Conservation (phyloP, 2,888 invertebrate genomes). For the Autographa pulchrina region DNA sequence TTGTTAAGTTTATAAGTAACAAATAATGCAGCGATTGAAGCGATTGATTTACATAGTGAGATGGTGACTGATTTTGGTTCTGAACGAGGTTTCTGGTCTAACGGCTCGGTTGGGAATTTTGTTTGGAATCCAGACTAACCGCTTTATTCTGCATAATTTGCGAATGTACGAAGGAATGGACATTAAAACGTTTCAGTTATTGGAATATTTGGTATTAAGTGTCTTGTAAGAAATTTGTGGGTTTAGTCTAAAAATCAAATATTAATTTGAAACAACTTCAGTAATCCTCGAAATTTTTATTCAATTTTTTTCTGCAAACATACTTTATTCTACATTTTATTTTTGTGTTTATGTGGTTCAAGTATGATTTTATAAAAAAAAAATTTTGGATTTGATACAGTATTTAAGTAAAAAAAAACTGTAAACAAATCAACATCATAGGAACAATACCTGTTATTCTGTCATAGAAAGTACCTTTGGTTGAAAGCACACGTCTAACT, state of each 20-base stretch:
- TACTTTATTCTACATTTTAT: too few relatives aligned
- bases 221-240: too few relatives aligned
- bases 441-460: neutral
- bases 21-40: conserved; percentile 59
- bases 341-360: too few relatives aligned
- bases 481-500: conserved; percentile 22
- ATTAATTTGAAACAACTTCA: too few relatives aligned
- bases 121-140: conserved; percentile 32
- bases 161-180: neutral
- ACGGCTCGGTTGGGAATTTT: conserved; percentile 10
- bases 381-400: too few relatives aligned
- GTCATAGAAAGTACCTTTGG: neutral
- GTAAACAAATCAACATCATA: neutral
- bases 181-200: too few relatives aligned
- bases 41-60: conserved; percentile 49
- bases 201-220: too few relatives aligned
- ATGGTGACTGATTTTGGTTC: conserved; percentile 38
- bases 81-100: conserved; percentile 20
- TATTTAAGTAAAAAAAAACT: too few relatives aligned
- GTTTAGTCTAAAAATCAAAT: too few relatives aligned
- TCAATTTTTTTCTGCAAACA: too few relatives aligned
- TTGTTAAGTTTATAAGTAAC: conserved; percentile 65
- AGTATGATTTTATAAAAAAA: too few relatives aligned
- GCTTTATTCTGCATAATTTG: conserved; percentile 15
- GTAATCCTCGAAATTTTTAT: too few relatives aligned